Base-by-base conservation (phyloP, 2,113 vertebrate species). In the Macaca mulatta region DNA sequence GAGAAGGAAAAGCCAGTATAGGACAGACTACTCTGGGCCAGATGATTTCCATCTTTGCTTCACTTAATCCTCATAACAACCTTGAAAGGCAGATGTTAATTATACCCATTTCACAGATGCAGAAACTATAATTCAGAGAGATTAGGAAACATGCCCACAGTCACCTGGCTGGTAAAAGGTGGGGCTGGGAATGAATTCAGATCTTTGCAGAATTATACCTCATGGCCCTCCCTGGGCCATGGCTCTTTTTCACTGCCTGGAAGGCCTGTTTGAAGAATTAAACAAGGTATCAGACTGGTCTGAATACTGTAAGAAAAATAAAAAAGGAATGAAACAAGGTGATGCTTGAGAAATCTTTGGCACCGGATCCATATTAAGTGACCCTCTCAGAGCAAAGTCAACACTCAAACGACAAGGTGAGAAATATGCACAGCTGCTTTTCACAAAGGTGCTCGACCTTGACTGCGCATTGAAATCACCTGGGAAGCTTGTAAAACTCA, bases 341-440 rank as follows among this genome's bases (percentile, higher is more conserved):
- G 25, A 96, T 70, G n/a, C 32, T 82, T 92, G 67, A 90, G 50
- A 86, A 94, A 20, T n/a, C 59, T 25, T 86, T 92, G 57, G 84
- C 50, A 81, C 64, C 57, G 48, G 64, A 43, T 77, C 83, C 4
- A 0, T 48, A 48, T 6, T 69, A 92, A 93, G 43, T 92, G 92
- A 92, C 32, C 88, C 40, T 81, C 50, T 81, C 78, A 72, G 67
- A 87, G 59, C 77, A 96, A 86, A 96, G 43, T 50, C 50, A 64
- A 30, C 64, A 45, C 7, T 85, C 75, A 55, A 4, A 72, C 75
- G 75, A 78, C 57, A 72, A 69, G 75, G 82, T 45, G 45, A 57
- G 64, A 93, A 82, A 77, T 78, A 85, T 25, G 75, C 69, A 83
- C 72, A 40, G 43, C 30, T 45, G 55, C 88, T 79, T 94, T 64